Evolutionary conservation across 2,797 vertebrate species (phyloP).

Genomic region (Acipenser ruthenus): DNA sequence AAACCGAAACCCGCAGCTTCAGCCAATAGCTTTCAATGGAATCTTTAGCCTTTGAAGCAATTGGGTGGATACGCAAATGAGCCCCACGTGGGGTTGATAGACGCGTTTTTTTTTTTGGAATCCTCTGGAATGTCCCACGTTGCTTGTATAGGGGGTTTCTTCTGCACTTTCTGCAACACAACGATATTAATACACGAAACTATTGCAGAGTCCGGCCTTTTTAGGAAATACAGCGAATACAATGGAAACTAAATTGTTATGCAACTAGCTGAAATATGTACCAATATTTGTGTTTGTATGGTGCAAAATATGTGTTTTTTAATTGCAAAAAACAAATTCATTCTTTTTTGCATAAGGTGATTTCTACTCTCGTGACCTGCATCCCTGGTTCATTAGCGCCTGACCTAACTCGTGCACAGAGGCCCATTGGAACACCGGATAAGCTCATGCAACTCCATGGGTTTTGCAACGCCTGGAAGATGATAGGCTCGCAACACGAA

Average conservation of each 20-base stretch:
- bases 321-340: too few relatives aligned
- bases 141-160: too few relatives aligned
- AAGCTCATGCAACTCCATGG: too few relatives aligned
- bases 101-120: slow-evolving; percentile 38
- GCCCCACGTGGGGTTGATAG: slow-evolving; percentile 54
- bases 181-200: not conserved
- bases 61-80: slow-evolving; percentile 35
- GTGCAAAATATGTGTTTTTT: too few relatives aligned
- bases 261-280: not conserved
- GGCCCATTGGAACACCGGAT: too few relatives aligned
- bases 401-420: too few relatives aligned
- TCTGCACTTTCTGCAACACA: not conserved
- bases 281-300: too few relatives aligned
- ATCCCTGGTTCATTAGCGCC: too few relatives aligned
- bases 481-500: too few relatives aligned
- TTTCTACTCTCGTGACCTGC: too few relatives aligned
- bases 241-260: not conserved
- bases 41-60: slow-evolving; percentile 23
- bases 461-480: too few relatives aligned
- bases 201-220: not conserved
- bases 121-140: slow-evolving; percentile 40
- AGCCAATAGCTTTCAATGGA: slow-evolving; percentile 24
- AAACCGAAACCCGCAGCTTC: slow-evolving; percentile 29
- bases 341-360: too few relatives aligned
- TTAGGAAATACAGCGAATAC: not conserved